Conservation (phyloP, 2,113 vertebrate genomes). For the Pterocles burchelli region DNA sequence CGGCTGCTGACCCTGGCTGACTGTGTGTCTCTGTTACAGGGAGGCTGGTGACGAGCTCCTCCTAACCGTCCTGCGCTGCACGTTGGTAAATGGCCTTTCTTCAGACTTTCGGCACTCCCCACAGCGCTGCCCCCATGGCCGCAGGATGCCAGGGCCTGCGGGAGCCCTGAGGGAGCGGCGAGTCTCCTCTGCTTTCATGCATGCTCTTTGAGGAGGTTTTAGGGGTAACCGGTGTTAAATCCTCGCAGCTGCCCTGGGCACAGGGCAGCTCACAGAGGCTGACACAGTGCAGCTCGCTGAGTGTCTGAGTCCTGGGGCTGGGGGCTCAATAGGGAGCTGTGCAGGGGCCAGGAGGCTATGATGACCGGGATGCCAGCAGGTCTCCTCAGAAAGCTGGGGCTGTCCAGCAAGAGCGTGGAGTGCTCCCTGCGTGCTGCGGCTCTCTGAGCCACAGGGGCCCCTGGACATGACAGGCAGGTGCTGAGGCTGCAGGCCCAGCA, state of each 20-base stretch:
- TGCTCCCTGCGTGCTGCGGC: accelerated
- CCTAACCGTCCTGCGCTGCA: conserved; percentile 86
- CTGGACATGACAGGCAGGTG: accelerated
- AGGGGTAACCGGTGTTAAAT: background rate
- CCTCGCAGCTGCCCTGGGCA: background rate
- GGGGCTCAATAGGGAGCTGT: background rate
- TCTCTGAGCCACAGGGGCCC: background rate
- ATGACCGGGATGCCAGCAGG: background rate
- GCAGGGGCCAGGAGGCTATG: too few relatives aligned
- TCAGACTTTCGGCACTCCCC: background rate
- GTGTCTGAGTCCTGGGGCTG: background rate
- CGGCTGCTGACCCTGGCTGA: background rate
- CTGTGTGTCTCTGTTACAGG: conserved; percentile 68
- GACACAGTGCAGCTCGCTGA: too few relatives aligned
- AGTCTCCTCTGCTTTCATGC: background rate
- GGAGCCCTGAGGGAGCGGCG: accelerated
- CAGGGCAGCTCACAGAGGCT: background rate
- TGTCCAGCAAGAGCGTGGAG: background rate
- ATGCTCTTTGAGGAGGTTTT: too few relatives aligned
- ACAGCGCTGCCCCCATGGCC: background rate
- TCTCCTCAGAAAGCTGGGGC: background rate
- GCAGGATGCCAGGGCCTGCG: accelerated
- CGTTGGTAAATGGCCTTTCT: conserved; percentile 78
- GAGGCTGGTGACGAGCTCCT: conserved; percentile 84
- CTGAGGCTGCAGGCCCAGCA: background rate